phyloP scores from a whole-genome alignment of 2,113 vertebrate species.

The Onychorhynchus coronatus region DNA sequence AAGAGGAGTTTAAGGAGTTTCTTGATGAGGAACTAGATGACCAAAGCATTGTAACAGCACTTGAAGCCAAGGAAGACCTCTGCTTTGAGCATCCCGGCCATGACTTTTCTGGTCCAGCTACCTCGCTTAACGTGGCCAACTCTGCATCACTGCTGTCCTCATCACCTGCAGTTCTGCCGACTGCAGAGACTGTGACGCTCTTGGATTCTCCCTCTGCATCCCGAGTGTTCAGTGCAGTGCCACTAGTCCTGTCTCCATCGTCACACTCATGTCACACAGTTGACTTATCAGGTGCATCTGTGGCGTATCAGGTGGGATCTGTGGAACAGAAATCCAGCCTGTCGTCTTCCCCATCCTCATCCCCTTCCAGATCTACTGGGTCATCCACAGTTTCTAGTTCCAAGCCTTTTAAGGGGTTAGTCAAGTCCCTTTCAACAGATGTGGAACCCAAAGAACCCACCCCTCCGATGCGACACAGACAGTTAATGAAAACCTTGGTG shows the following conservation, averaged over 20 bases:
- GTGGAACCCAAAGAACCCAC: slow-evolving; percentile 87
- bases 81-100: slow-evolving; percentile 73
- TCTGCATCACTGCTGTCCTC: slow-evolving; percentile 56
- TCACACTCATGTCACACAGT: slow-evolving; percentile 61
- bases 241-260: slow-evolving; percentile 74
- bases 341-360: slow-evolving; percentile 76
- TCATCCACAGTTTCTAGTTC: slow-evolving; percentile 73
- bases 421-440: slow-evolving; percentile 91
- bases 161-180: slow-evolving; percentile 43
- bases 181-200: slow-evolving; percentile 66
- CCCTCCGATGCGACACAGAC: slow-evolving; percentile 81
- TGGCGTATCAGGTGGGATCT: slow-evolving; percentile 36
- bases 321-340: slow-evolving; percentile 76
- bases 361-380: slow-evolving; percentile 80
- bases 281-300: slow-evolving; percentile 52
- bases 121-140: slow-evolving; percentile 65
- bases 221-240: slow-evolving; percentile 72
- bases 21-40: slow-evolving; percentile 75
- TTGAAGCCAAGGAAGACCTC: slow-evolving; percentile 91
- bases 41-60: slow-evolving; percentile 82
- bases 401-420: slow-evolving; percentile 91
- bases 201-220: slow-evolving; percentile 59
- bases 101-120: slow-evolving; percentile 59
- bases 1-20: slow-evolving; percentile 83
- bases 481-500: slow-evolving; percentile 96